phyloP scores from a whole-genome alignment of 92 coral and sea anemone genomes.

The Heliopora coerulea region DNA sequence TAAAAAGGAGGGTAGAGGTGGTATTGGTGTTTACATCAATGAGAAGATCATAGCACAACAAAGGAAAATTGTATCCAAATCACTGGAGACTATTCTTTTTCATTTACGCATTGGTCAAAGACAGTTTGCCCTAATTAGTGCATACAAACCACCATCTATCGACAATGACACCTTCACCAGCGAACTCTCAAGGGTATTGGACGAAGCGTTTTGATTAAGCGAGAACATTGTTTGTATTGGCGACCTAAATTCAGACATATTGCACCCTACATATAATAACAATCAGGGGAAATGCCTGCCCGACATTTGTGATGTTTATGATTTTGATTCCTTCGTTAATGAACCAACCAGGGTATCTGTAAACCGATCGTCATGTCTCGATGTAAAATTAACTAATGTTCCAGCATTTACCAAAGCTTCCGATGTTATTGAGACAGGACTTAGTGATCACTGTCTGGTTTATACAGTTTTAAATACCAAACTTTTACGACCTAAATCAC shows the following conservation, averaged over 20 bases:
- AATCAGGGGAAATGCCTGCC: constrained; percentile 45
- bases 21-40: background rate
- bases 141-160: constrained; percentile 44
- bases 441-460: constrained; percentile 2
- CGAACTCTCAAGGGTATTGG: constrained; percentile 33
- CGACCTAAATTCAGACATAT: constrained; percentile 21
- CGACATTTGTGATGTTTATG: constrained; percentile 42
- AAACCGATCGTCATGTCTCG: background rate
- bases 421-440: background rate
- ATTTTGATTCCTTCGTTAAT: constrained; percentile 39
- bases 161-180: constrained; percentile 42
- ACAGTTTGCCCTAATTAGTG: constrained; percentile 41
- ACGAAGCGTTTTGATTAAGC: constrained; percentile 25
- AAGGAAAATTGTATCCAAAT: constrained; percentile 22
- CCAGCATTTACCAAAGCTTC: background rate
- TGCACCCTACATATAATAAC: constrained; percentile 29
- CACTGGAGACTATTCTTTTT: constrained; percentile 22
- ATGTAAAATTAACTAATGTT: constrained; percentile 5
- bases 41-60: constrained; percentile 29
- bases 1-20: constrained; percentile 14
- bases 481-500: background rate
- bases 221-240: constrained; percentile 19
- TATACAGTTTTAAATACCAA: background rate
- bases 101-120: constrained; percentile 37
- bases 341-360: background rate